These are phyloP conservation scores for Metellina segmentata DNA, from an alignment of 2,888 invertebrate genomes.

Conservation along the genomic window DNA sequence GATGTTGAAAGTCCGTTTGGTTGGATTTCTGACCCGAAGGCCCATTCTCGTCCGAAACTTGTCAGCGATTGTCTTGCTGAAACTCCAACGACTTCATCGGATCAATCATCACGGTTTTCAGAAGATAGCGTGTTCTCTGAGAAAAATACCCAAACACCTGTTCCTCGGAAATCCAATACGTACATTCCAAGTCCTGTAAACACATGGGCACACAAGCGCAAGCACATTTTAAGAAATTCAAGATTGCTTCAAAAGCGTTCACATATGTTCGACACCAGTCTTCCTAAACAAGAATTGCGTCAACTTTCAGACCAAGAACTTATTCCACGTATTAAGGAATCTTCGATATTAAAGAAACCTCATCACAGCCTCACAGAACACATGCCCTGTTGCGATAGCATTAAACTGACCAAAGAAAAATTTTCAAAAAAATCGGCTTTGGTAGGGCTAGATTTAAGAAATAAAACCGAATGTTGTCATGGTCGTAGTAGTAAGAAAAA, in stretches of 20 bases:
- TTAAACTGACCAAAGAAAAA: neutral
- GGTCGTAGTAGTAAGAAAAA: neutral
- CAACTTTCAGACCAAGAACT: neutral
- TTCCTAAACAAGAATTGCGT: neutral
- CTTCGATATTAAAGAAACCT: neutral
- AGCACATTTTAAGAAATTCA: neutral
- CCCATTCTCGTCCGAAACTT: neutral
- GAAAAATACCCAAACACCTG: neutral
- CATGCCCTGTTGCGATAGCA: neutral
- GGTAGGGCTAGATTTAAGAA: too few species aligned
- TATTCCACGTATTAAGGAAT: slow-evolving; percentile 16
- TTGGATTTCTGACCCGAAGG: slow-evolving; percentile 25
- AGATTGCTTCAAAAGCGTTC: neutral
- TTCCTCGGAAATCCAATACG: neutral
- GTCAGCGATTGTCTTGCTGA: neutral
- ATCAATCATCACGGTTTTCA: neutral
- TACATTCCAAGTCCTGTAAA: neutral
- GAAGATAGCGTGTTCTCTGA: slow-evolving; percentile 25
- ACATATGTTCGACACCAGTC: neutral
- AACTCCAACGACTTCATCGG: neutral
- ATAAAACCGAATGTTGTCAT: too few species aligned
- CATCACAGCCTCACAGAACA: neutral
- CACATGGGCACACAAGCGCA: slow-evolving; percentile 3
- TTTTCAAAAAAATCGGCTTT: too few species aligned
- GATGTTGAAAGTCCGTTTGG: neutral